phyloP scores from a whole-genome alignment of 2,888 invertebrate genomes.

The Dendrolimus pini region DNA sequence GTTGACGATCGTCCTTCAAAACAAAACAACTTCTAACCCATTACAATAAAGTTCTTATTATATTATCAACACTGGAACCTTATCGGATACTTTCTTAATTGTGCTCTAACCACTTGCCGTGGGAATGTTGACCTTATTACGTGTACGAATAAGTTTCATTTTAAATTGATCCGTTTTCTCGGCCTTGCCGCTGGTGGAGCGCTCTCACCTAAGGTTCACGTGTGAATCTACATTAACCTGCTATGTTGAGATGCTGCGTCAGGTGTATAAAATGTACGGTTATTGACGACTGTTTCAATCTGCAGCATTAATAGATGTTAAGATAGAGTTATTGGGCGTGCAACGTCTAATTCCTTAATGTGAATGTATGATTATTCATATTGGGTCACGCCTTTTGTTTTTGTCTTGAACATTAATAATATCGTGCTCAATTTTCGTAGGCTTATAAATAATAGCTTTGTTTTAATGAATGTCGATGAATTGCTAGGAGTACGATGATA shows the following conservation, averaged over 20 bases:
- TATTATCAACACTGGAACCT: slow-evolving; percentile 29
- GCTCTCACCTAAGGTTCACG: slow-evolving; percentile 74
- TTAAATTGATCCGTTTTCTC: slow-evolving; percentile 47
- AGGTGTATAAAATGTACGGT: slow-evolving; percentile 44
- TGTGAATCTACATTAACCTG: slow-evolving; percentile 73
- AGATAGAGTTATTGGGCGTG: slow-evolving; percentile 61
- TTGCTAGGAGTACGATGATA: neutral
- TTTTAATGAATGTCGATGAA: slow-evolving; percentile 2
- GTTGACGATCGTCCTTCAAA: slow-evolving; percentile 32
- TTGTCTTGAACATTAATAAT: slow-evolving; percentile 19
- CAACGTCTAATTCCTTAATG: slow-evolving; percentile 57
- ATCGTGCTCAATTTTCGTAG: slow-evolving; percentile 3
- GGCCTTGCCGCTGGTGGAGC: slow-evolving; percentile 72
- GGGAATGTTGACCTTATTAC: slow-evolving; percentile 62
- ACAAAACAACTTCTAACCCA: slow-evolving; percentile 42
- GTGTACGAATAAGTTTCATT: slow-evolving; percentile 41
- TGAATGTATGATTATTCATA: slow-evolving; percentile 56
- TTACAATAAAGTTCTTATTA: slow-evolving; percentile 41
- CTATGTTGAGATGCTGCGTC: slow-evolving; percentile 49
- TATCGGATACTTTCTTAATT: slow-evolving; percentile 76
- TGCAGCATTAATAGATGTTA: slow-evolving; percentile 43
- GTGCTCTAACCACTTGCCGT: slow-evolving; percentile 47
- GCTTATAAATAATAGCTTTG: slow-evolving; percentile 10
- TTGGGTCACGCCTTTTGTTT: slow-evolving; percentile 58
- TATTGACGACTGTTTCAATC: slow-evolving; percentile 54